These are phyloP conservation scores for Dysidea cf. avara DNA, from an alignment of 37 sponge, comb jelly and placozoan genomes.

Conservation along the genomic window DNA sequence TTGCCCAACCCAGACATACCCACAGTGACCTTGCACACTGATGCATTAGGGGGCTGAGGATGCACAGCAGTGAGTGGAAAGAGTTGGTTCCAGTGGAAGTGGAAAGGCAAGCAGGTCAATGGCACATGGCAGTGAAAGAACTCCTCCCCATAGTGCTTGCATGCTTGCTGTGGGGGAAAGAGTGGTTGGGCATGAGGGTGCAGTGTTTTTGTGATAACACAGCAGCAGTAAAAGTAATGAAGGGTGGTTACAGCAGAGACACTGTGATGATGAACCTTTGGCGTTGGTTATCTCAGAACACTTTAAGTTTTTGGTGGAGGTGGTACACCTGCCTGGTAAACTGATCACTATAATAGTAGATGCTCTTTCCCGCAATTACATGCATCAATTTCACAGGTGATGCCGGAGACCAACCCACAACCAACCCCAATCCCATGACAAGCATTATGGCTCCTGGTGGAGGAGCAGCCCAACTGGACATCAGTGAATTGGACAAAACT, in stretches of 20 bases:
- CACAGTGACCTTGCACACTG: slow-evolving; percentile 1
- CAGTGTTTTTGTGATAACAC: slow-evolving; percentile 24
- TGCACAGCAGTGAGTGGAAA: slow-evolving; percentile 19
- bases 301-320: background rate
- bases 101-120: slow-evolving; percentile 5
- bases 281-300: slow-evolving; percentile 26
- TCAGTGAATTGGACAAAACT: slow-evolving; percentile 16
- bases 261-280: slow-evolving; percentile 20
- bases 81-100: slow-evolving; percentile 45
- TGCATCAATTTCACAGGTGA: background rate
- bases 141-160: slow-evolving; percentile 31
- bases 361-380: slow-evolving; percentile 50
- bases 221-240: slow-evolving; percentile 18
- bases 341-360: slow-evolving; percentile 38
- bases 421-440: slow-evolving; percentile 2
- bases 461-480: slow-evolving; percentile 27
- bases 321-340: slow-evolving; percentile 15
- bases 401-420: background rate
- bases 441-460: slow-evolving; percentile 4
- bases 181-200: slow-evolving; percentile 8
- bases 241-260: slow-evolving; percentile 7
- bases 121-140: slow-evolving; percentile 28
- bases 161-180: slow-evolving; percentile 15
- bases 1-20: background rate
- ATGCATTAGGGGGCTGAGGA: slow-evolving; percentile 37